A percentile compares a stretch with the other conserved stretches of the same genome.
These are phyloP conservation scores for Cheilosia grossa DNA, from an alignment of 2,888 invertebrate species.

Conservation along the genomic window DNA sequence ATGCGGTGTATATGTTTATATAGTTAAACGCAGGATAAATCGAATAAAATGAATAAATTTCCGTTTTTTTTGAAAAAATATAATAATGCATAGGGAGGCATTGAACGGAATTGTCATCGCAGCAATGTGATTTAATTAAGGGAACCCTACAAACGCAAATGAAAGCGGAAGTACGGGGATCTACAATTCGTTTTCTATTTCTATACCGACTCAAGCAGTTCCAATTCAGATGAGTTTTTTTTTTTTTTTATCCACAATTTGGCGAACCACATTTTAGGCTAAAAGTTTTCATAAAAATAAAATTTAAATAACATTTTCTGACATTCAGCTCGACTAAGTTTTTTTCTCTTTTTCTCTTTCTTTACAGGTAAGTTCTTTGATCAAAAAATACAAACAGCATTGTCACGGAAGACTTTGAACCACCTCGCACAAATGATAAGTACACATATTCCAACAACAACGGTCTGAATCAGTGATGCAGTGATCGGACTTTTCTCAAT, in stretches of 20 bases:
- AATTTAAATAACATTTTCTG: background rate
- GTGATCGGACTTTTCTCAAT: no score
- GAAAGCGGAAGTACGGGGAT: no score
- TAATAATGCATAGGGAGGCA: background rate
- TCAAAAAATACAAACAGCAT: background rate
- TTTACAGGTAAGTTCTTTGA: background rate
- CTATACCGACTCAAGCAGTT: no score
- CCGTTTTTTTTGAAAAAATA: no score
- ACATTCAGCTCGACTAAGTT: background rate
- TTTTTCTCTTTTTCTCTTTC: background rate
- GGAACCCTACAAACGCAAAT: no score
- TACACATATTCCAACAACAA: background rate
- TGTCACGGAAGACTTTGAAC: background rate
- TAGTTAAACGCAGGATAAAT: slow-evolving; percentile 49
- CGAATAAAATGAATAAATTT: slow-evolving; percentile 52
- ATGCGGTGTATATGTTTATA: background rate
- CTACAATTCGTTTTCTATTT: no score
- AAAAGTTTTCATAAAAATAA: no score
- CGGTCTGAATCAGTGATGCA: background rate
- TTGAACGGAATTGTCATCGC: background rate
- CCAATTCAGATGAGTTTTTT: no score
- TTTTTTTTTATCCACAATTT: no score
- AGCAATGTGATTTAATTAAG: no score
- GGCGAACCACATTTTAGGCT: no score
- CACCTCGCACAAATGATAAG: background rate